Percentiles rank a stretch among this genome's conserved stretches.
Evolutionary conservation across 2,888 invertebrate species (phyloP).

Genomic region (Ernsta delagoae): DNA sequence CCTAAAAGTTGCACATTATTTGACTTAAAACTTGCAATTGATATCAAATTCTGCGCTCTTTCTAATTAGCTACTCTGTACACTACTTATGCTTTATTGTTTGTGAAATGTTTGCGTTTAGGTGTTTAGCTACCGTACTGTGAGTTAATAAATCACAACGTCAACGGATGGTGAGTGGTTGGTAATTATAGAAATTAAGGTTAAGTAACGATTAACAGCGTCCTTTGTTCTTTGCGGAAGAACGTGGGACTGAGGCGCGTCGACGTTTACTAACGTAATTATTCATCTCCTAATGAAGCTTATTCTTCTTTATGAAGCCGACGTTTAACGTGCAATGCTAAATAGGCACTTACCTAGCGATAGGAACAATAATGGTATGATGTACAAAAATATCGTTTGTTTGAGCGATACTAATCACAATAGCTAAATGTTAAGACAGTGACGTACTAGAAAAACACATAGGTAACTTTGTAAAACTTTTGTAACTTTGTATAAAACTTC

Average conservation of each 20-base stretch:
- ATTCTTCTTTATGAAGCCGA: constrained; percentile 24
- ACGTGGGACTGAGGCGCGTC: constrained; percentile 57
- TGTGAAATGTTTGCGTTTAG: constrained; percentile 37
- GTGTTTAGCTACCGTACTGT: constrained; percentile 41
- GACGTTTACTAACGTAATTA: constrained; percentile 34
- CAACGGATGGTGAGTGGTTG: constrained; percentile 51
- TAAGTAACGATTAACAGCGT: constrained; percentile 74
- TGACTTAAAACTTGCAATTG: too few relatives aligned
- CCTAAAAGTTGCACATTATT: too few relatives aligned
- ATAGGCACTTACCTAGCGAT: neutral
- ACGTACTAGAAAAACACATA: too few relatives aligned
- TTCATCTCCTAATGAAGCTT: constrained; percentile 37
- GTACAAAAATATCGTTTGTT: neutral
- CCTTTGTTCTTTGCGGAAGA: constrained; percentile 70
- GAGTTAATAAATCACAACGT: constrained; percentile 77
- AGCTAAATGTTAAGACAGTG: too few relatives aligned
- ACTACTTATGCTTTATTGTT: constrained; percentile 11
- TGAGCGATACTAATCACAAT: neutral
- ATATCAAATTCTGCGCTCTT: constrained; percentile 11
- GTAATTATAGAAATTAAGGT: constrained; percentile 82
- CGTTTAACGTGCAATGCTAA: constrained; percentile 6
- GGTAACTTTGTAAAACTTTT: too few relatives aligned
- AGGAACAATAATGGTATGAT: neutral
- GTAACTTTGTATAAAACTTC: too few relatives aligned
- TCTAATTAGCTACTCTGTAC: constrained; percentile 4